Base-by-base conservation (phyloP, 53 echinoderm and acorn worm genomes). In the Mesocentrotus franciscanus region DNA sequence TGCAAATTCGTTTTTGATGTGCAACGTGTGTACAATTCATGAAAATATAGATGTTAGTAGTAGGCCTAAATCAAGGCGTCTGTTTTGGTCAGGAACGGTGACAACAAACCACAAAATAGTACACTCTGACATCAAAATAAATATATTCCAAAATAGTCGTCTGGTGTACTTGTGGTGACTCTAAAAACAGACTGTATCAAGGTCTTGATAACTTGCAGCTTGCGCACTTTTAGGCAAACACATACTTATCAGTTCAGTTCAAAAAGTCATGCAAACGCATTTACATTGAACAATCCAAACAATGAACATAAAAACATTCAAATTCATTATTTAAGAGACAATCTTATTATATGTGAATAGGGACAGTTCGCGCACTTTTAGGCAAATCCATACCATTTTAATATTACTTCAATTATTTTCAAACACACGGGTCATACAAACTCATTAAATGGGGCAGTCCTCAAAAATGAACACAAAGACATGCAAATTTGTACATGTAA, bases 31-130 rank as follows among this genome's bases (percentile, higher is more conserved):
- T 81, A 5, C 64, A 64, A 64, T 39, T 36, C 33, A 27, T 14
- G 4, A 33, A 76, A 33, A 76, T 33, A 76, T 42, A 39, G 8
- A 22, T 39, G 18, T 78, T 20, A 1, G 42, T 36, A 30, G 8
- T 72, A 49, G 49, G 49, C 49, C 49, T 18, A 20, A 81, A 39
- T 81, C 8, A 9, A 39, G 17, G 1, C 17, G 10, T 42, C 20
- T 36, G 36, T 42, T 81, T 81, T 81, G 18, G 22, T 36, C 42
- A 20, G 42, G 81, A 7, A 17, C 42, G 81, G 42, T 33, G 29
- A 81, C 36, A 81, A 42, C 36, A 20, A 81, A 76, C 76, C 76
- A 30, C 32, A 76, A 81, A 81, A 42, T 17, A 81, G 81, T 81
- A 39, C 81, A 81, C 1, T 81, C 81, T 42, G 8, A 36, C 15